Base-by-base conservation (phyloP, 2,888 invertebrate species). In the Luperina nickerlii region DNA sequence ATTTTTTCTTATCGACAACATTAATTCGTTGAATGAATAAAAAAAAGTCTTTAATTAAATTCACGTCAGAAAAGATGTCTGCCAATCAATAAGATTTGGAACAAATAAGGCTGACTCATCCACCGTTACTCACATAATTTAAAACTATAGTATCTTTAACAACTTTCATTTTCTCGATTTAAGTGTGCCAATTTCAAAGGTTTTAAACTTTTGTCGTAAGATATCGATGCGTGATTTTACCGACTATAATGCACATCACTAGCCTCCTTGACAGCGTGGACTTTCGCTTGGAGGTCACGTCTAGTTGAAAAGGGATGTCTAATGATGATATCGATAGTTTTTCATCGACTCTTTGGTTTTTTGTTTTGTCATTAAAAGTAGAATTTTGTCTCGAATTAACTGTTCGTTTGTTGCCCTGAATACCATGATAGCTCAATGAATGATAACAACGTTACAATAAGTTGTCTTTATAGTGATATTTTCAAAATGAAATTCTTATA, bases 281-380 rank as follows among this genome's bases (percentile, higher is more conserved):
- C 95, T 95, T 95, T 95, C 95, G 94, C 95, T 94, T 91, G 87
- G 90, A 91, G 93, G 94, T 93, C 92, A 92, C 85, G 88, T 90
- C 89, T 88, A 85, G 89, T 90, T 85, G 83, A 81, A 70, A 90
- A 93, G 92, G 86, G 93, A 85, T 87, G 94, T 48, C 82, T 51
- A 11, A 32, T 71, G 5, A 63, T 54, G 54, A 71, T 79, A 67
- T 86, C 86, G 86, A 83, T 78, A 71, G 48, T 45, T 38, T 18
- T 32, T 0, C 3, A 38, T 67, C 62, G 66, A 45, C 0, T 8
- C 0, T 9, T n/a, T 32, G 0, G 9, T 6, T 51, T 20, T 20
- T n/a, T n/a, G 1, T 57, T 3, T 27, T 69, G 0, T 1, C 6
- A 8, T 42, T 24, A 32, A 5, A 42, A 1, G 4, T 13, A 13